phyloP scores from a whole-genome alignment of 2,888 invertebrate genomes.

The Gymnosoma rotundatum region DNA sequence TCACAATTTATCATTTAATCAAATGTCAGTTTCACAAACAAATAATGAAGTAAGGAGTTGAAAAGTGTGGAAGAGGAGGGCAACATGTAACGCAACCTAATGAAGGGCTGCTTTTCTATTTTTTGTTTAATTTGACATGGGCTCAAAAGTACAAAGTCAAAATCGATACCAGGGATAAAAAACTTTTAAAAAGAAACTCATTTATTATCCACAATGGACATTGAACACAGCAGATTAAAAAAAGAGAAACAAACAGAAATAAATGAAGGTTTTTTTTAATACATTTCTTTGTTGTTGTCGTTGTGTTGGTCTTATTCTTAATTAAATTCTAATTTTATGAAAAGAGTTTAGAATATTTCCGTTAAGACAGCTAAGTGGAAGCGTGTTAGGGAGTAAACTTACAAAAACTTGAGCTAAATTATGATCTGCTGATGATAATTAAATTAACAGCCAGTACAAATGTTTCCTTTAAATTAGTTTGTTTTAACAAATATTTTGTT shows the following conservation, averaged over 20 bases:
- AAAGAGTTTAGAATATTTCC: not conserved
- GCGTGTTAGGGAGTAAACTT: too few relatives aligned
- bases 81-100: slow-evolving; percentile 2
- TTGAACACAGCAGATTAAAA: not conserved
- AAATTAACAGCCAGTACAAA: too few relatives aligned
- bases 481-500: too few relatives aligned
- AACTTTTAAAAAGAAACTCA: slow-evolving; percentile 43
- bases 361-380: too few relatives aligned
- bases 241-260: not conserved
- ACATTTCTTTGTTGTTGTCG: not conserved
- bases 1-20: slow-evolving; percentile 51
- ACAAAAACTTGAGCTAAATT: too few relatives aligned
- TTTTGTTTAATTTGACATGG: slow-evolving; percentile 3
- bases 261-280: not conserved
- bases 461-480: too few relatives aligned
- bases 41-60: not conserved
- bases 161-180: slow-evolving; percentile 1
- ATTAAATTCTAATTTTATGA: not conserved
- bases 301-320: not conserved
- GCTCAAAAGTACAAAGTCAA: slow-evolving; percentile 18
- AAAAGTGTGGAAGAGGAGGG: not conserved
- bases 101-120: slow-evolving; percentile 12
- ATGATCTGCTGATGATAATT: too few relatives aligned
- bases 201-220: slow-evolving; percentile 46
- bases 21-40: slow-evolving; percentile 37